Base-by-base conservation (phyloP, 92 coral and sea anemone species). In the Micromussa lordhowensis region DNA sequence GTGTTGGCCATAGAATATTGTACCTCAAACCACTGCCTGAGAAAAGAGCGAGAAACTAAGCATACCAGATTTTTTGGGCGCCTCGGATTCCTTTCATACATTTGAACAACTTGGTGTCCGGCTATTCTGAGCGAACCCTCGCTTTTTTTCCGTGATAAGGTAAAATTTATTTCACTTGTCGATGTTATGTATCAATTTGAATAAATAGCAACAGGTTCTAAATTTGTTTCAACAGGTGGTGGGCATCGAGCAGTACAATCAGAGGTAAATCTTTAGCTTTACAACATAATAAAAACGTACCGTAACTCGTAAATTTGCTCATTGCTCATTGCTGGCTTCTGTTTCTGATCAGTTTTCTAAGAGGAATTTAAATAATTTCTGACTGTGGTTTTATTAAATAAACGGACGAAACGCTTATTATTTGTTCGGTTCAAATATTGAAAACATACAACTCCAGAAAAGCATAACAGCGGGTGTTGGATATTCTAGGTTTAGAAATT, bases 221-320 rank as follows among this genome's bases (percentile, higher is more conserved):
- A 58, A 26, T 5, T 80, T 73, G 35, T 36, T 48, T 82, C 77
- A 49, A 70, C 86, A 83, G 86, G 86, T 83, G 86, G 68, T 30
- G 6, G 59, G 66, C 6, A n/a, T 49, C 31, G 36, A 12, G 48
- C 15, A 21, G 21, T 73, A 73, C 36, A 73, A 73, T 73, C 21
- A 34, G 26, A 35, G 53, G 3, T 19, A 35, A 36, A 36, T 73
- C 24, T 22, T 9, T 35, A 73, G 22, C 26, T 73, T 0, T 36
- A 73, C 53, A 35, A 16, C n/a, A 34, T 73, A 5, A 16, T 71
- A 10, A 34, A 71, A 73, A 34, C 8, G 44, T n/a, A n/a, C n/a
- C n/a, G n/a, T 0, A 18, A 35, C n/a, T 28, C 18, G 49, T 35
- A 34, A 19, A 18, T 17, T 17, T 9, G 31, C 31, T n/a, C n/a